Base-by-base conservation (phyloP, 2,113 vertebrate species). In the Cynopterus brachyotis region DNA sequence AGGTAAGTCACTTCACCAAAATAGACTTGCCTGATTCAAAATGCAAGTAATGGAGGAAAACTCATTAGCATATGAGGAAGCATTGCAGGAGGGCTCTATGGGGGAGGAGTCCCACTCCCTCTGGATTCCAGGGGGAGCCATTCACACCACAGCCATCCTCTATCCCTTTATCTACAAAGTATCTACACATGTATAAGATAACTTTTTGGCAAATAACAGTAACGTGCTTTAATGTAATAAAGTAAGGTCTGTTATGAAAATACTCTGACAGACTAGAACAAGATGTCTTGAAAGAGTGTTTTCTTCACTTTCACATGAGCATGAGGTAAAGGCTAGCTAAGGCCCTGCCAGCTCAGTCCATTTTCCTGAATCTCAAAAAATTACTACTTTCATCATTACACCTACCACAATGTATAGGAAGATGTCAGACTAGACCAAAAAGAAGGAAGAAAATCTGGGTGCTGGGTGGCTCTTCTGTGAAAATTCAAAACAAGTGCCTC, bases 21-120 rank as follows among this genome's bases (percentile, higher is more conserved):
- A 93, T 83, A 93, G 86, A 93, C 73, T 82, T 15, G 24, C 70
- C 53, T 91, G 78, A 64, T 69, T 95, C 37, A 86, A 78, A 91
- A 75, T 32, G 62, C 62, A 73, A 95, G 89, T n/a, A 80, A 6
- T 2, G 16, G 30, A 78, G 72, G 69, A 66, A 95, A 95, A 17
- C n/a, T 11, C 72, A 82, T 19, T 8, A 15, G 55, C 60, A 32
- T 22, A 37, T 32, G 86, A 32, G 24, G 32, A 45, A 75, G 53
- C 20, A 4, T 11, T 13, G 17, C 32, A 85, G n/a, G 32, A 53
- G 20, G 55, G 59, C 4, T 15, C 50, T 4, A 3, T 3, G 26
- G 6, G 7, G 55, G 62, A 53, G 42, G 8, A 13, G 24, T 16
- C 32, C 9, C 15, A 16, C 50, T 50, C 15, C 11, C 6, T 72